These are phyloP conservation scores for Symphodus melops DNA, from an alignment of 2,113 vertebrate species.

Conservation along the genomic window DNA sequence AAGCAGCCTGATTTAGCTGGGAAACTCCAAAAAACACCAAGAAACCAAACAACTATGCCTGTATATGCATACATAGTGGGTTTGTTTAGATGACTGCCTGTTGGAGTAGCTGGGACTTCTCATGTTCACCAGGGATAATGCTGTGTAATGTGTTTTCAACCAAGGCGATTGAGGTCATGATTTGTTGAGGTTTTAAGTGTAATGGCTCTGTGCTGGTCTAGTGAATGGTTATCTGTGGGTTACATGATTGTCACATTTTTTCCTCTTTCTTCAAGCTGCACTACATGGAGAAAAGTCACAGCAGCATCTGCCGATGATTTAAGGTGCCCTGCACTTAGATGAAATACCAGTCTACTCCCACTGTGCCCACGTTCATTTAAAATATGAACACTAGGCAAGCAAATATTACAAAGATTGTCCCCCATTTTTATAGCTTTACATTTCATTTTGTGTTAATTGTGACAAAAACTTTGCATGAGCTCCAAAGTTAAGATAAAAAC, in stretches of 20 bases:
- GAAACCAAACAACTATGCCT: constrained; percentile 39
- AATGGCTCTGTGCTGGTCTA: constrained; percentile 57
- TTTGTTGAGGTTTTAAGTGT: constrained; percentile 62
- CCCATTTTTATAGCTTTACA: neutral
- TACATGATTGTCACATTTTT: constrained; percentile 9
- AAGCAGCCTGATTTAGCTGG: constrained; percentile 2
- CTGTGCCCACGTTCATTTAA: constrained; percentile 35
- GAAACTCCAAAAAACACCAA: constrained; percentile 54
- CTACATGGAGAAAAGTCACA: constrained; percentile 22
- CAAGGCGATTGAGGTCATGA: constrained; percentile 61
- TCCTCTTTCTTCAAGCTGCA: constrained; percentile 2
- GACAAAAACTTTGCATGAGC: neutral
- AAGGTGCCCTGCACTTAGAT: constrained; percentile 14
- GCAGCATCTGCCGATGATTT: constrained; percentile 35
- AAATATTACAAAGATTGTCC: neutral
- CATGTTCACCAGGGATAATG: constrained; percentile 38
- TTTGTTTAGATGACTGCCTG: constrained; percentile 56
- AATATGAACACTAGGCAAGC: constrained; percentile 11
- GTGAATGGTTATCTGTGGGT: constrained; percentile 45
- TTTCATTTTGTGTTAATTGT: neutral
- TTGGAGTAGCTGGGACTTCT: constrained; percentile 33
- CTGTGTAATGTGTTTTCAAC: constrained; percentile 67
- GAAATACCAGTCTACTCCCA: constrained; percentile 21
- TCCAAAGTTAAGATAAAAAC: constrained; percentile 1
- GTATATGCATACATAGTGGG: constrained; percentile 52